Base-by-base conservation (phyloP, 2,113 vertebrate genomes). In the Ploceus nigricollis region DNA sequence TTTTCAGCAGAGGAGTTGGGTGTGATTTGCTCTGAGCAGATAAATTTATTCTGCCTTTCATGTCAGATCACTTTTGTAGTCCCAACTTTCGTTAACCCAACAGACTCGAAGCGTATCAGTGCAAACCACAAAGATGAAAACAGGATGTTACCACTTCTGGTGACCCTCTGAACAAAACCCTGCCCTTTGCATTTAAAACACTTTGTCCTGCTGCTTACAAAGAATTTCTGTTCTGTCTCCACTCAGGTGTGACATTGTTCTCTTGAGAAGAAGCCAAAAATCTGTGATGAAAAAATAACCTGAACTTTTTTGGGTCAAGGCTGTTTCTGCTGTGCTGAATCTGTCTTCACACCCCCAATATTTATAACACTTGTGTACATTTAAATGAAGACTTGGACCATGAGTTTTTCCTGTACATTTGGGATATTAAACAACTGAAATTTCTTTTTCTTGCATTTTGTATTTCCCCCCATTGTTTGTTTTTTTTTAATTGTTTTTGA, bases 91-190 rank as follows among this genome's bases (percentile, higher is more conserved):
- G 9, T 84, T 68, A 70, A 57, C 27, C 30, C 23, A 31, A 24
- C 37, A 44, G 53, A 23, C 20, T 21, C 3, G 3, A 70, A 58
- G 56, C 0, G 0, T 60, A 22, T 70, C 73, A 50, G 28, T 77
- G n/a, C 63, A 96, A 93, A 90, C 88, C 92, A 73, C 78, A 80
- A 64, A 82, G n/a, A 15, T 58, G 45, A 57, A 84, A 81, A 78
- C 28, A 81, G 76, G 15, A 4, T 31, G 45, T 78, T 76, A 56
- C 61, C 82, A 45, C 66, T 90, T 96, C 79, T 73, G 66, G 40
- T 82, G 37, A 45, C 44, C 31, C 27, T 76, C 48, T 69, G 16
- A 27, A 44, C 58, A 86, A 63, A 85, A 65, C 84, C 51, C 61
- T 20, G 50, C 39, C 72, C 30, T 94, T 92, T 93, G 90, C 76